phyloP scores from a whole-genome alignment of 2,888 invertebrate genomes.

The Lydus trimaculatus region DNA sequence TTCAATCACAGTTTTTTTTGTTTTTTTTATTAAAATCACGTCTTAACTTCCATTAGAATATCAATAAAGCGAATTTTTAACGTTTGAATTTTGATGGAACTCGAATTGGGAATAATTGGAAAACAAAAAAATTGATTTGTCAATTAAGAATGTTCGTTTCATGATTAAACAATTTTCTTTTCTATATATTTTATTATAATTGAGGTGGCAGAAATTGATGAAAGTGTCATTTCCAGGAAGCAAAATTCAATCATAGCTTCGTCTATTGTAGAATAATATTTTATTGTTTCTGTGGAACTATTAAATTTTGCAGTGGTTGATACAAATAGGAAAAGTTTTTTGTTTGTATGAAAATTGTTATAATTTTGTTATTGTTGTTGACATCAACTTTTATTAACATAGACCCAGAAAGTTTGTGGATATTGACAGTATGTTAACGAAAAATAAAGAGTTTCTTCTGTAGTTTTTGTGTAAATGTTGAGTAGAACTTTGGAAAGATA shows the following conservation, averaged over 20 bases:
- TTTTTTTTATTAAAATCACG: conserved; percentile 15
- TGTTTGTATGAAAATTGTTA: neutral
- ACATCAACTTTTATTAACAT: neutral
- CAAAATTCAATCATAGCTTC: neutral
- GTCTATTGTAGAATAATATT: neutral
- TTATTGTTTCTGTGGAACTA: neutral
- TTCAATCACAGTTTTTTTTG: conserved; percentile 14
- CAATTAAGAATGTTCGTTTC: neutral
- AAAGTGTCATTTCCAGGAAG: neutral
- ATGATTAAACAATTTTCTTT: too few species aligned
- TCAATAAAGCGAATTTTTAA: neutral
- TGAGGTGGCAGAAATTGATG: neutral
- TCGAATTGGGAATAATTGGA: neutral
- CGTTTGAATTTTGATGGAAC: neutral
- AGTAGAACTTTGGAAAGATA: neutral
- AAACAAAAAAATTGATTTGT: neutral
- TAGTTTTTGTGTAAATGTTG: neutral
- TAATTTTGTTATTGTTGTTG: neutral
- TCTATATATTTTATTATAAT: too few species aligned
- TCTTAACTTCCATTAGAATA: neutral
- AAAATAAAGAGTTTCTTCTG: neutral
- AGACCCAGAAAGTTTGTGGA: neutral
- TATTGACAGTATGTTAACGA: neutral
- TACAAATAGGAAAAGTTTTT: neutral
- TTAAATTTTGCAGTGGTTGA: neutral